Evolutionary conservation across 2,797 vertebrate genomes (phyloP), one percentile per base, ranked within the genome.

Genomic region (Melopsittacus undulatus): DNA sequence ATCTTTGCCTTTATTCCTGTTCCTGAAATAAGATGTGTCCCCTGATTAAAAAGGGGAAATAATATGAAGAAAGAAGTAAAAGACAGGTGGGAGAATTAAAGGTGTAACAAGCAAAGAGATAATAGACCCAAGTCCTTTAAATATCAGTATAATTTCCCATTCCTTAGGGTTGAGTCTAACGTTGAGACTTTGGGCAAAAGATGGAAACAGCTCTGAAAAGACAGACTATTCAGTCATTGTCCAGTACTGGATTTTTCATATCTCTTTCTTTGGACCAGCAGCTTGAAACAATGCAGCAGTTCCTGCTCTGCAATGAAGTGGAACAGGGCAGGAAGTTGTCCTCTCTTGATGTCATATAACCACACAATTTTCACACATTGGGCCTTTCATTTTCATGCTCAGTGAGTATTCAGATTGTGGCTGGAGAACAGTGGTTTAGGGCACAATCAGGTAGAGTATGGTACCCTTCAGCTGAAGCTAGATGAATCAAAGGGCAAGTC

Each of bases 161-260:
- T 59, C 16, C 62, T 82, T 36, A 51, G 3, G 13, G 8, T 11
- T 36, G 9, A 78, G 30, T 30, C 7, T 9, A 77, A 14, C 24
- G 36, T 21, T 27, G 8, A 61, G 10, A 29, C 40, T 74, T 38
- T 45, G 18, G 7, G 24, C 4, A 83, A 43, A 77, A 49, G 32
- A 32, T 0, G 3, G 9, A 38, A 52, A 9, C 3, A 61, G 4
- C 5, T 83, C 11, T 61, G 16, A 48, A 72, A 43, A 72, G 9
- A 17, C 5, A 72, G 9, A 10, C 54, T 56, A 32, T 46, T 59
- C 15, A 40, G 12, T 43, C 12, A 40, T 11, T 42, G 9, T 4
- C 20, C 48, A 7, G 13, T 69, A 29, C 0, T 32, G 4, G 12
- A n/a, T 23, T 66, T 87, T 29, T 34, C 4, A 1, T 56, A 9